Base-by-base conservation (phyloP, 2,113 vertebrate genomes). In the Silurus meridionalis region DNA sequence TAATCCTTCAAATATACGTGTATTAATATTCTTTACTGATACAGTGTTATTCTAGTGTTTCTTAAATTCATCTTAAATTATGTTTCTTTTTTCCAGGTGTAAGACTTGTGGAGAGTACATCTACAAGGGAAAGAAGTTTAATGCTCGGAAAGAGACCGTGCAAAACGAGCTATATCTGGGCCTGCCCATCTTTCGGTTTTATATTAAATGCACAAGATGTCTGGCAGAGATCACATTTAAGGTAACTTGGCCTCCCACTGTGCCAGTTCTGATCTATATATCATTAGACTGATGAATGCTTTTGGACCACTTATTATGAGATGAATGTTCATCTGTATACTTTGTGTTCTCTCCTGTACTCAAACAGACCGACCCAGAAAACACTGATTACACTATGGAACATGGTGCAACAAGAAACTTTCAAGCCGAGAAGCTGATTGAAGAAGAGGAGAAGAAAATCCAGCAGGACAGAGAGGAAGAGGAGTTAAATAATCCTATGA, bases 401-500 rank as follows among this genome's bases (percentile, higher is more conserved):
- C 98, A 99, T 0, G 98, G 98, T 0, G 97, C 98, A 79, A 99
- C 97, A 0, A 91, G 97, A 10, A 99, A 99, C 91, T 99, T 99
- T 93, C 98, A 99, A 86, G 98, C 97, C 0, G 98, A 99, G 90
- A 99, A 99, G 82, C 95, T 98, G 3, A 87, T 99, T 69, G 98
- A 99, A 89, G 97, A 99, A 85, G 97, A 99, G 88, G 97, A 99
- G 92, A 97, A 97, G 74, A 95, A 96, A 66, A 86, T 97, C 57
- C 95, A 96, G 90, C 95, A 94, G 88, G 97, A 99, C 28, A 93
- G 98, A 53, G 98, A 99, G 60, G 98, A 99, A 0, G 98, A 99
- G 66, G 98, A 99, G 88, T 94, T 99, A 9, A 99, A 99, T 93
- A 99, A 99, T 60, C 98, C 98, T 50, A 99, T 99, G 98, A 99